Evolutionary conservation across 2,888 invertebrate species (phyloP), one percentile per base, ranked within the genome.

Genomic region (Therioaphis trifolii): DNA sequence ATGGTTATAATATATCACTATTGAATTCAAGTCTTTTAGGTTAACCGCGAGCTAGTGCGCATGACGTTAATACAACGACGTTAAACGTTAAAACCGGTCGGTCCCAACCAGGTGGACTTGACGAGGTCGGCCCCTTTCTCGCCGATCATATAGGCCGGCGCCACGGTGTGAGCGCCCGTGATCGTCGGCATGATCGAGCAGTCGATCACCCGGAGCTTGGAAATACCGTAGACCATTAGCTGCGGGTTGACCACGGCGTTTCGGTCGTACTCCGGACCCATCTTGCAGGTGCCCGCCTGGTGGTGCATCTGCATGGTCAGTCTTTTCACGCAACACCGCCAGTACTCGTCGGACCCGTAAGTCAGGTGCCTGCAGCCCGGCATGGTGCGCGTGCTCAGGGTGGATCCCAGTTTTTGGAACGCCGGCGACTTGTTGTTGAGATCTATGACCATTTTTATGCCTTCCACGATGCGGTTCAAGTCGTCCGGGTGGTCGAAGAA

Each of bases 281-380:
- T 87, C 84, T 86, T 86, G 79, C 87, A 87, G 0, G 87, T 87
- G 11, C 87, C 87, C 72, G 86, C 85, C 88, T 93, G 92, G 87
- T 94, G 94, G 85, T 94, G 94, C 86, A 94, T 89, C 71, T 93
- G 93, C 80, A 93, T 92, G 9, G 93, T 93, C 24, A 93, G 91
- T 85, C 92, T 92, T 85, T 92, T 91, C 29, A 93, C 91, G 66
- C 92, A 92, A 87, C 95, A 95, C 76, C 91, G 90, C 94, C 94
- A 95, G 88, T 95, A 95, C 15, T 90, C 88, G 86, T 94, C 92
- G 2, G 92, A 92, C 84, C 91, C 91, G 87, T 93, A 94, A 7
- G 86, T 68, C 7, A 91, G 87, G 72, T 91, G 88, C 86, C 92
- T 91, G 87, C 95, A 95, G 61, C 93, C 93, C 0, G 93, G 93